Evolutionary conservation across 2,888 invertebrate genomes (phyloP).

Genomic region (Acleris laterana): DNA sequence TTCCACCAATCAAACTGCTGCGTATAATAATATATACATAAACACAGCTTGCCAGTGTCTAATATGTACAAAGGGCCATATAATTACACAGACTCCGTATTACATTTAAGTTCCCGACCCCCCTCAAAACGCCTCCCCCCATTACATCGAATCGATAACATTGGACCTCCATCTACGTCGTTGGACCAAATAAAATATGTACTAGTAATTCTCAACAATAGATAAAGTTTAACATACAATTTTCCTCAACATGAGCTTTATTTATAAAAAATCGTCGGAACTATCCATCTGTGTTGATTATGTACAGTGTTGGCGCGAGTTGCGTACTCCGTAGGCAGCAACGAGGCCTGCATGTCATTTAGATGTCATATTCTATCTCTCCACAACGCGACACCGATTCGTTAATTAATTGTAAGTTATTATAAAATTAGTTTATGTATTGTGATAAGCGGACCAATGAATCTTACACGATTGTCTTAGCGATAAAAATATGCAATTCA

Average conservation of each 20-base stretch:
- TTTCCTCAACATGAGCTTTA: constrained; percentile 61
- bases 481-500: constrained; percentile 30
- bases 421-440: constrained; percentile 37
- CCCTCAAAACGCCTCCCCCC: constrained; percentile 53
- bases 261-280: constrained; percentile 55
- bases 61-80: too few relatives aligned
- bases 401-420: constrained; percentile 36
- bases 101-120: constrained; percentile 5
- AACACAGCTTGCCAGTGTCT: too few relatives aligned
- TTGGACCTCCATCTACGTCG: constrained; percentile 67
- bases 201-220: constrained; percentile 77
- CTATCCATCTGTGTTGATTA: constrained; percentile 42
- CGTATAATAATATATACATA: too few relatives aligned
- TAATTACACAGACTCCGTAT: too few relatives aligned
- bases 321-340: neutral
- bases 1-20: too few relatives aligned
- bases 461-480: constrained; percentile 28
- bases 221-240: constrained; percentile 53
- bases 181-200: constrained; percentile 75
- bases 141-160: constrained; percentile 68
- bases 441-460: constrained; percentile 35
- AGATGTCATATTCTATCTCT: neutral
- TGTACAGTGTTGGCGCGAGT: constrained; percentile 23
- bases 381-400: neutral
- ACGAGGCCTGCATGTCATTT: neutral